Evolutionary conservation across 2,888 invertebrate genomes (phyloP).

Genomic region (Drosophila gaucha): DNA sequence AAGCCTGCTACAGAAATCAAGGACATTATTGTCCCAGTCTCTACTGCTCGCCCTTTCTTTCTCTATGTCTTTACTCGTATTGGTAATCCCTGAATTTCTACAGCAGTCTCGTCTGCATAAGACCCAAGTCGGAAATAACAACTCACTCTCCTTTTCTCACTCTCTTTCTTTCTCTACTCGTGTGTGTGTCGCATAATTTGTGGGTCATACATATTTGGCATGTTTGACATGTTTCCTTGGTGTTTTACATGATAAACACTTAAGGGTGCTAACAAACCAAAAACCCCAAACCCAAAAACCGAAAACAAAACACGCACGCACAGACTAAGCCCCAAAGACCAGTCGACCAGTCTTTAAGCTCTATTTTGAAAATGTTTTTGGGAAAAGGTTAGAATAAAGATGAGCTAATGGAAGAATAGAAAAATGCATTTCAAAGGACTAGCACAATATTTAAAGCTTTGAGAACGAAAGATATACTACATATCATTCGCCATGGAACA

Average conservation of each 20-base stretch:
- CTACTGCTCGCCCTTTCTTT: not conserved
- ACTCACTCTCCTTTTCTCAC: not conserved
- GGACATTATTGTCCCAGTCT: constrained; percentile 24
- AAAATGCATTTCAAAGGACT: not conserved
- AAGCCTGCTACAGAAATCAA: constrained; percentile 18
- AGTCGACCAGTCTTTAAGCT: constrained; percentile 9
- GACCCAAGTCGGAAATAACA: constrained; percentile 10
- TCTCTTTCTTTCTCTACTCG: not conserved
- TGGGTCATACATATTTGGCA: constrained; percentile 79
- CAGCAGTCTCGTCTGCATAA: constrained; percentile 20
- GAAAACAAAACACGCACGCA: constrained; percentile 29
- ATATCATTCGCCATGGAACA: too few relatives aligned
- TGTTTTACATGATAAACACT: constrained; percentile 80
- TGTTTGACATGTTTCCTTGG: constrained; percentile 79
- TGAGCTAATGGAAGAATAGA: not conserved
- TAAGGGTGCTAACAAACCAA: constrained; percentile 56
- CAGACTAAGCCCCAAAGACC: constrained; percentile 21
- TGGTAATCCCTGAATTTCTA: constrained; percentile 54
- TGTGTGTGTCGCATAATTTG: constrained; percentile 68
- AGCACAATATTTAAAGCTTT: not conserved
- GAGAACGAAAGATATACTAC: too few relatives aligned
- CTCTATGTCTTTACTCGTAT: constrained; percentile 8
- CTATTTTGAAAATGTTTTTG: not conserved
- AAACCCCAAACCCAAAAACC: constrained; percentile 8
- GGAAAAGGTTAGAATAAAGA: constrained; percentile 4